Base-by-base conservation (phyloP, 2,797 vertebrate genomes). In the Sciaenops ocellatus region DNA sequence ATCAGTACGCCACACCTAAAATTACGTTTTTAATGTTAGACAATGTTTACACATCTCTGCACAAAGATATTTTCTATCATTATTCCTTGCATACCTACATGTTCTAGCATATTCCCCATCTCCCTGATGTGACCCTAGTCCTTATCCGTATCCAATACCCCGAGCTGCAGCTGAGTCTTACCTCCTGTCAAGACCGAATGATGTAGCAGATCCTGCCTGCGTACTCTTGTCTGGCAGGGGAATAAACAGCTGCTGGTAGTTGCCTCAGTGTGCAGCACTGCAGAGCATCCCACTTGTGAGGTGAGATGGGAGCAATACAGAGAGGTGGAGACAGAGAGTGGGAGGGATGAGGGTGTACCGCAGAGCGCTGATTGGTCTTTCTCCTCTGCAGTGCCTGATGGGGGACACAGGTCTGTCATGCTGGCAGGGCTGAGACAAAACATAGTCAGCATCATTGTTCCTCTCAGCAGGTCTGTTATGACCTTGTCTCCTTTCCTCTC, bases 341-440 rank as follows among this genome's bases (percentile, higher is more conserved):
- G 82, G 90, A 83, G 89, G 89, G 86, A 79, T 24, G 52, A 83
- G 20, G 76, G 69, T 44, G 61, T 72, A 56, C 50, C 26, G 41
- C 52, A 83, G 78, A 64, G 15, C n/a, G 66, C 85, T 93, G 92
- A 93, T 93, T 93, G 44, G 88, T 66, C 79, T 57, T 15, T 75
- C 76, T 85, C 83, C 79, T 87, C 92, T 93, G 90, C 92, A 92
- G 87, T 87, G 73, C 20, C 79, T 83, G 84, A 85, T 1, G 9
- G 76, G 84, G 57, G 76, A 71, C 30, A 57, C 38, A 13, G 47
- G 63, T 18, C 1, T 22, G 26, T 26, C 13, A 63, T 16, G 28
- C 11, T 22, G 67, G 26, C 50, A 66, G 70, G 15, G 22, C 75
- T 34, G 63, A 59, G 28, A 62, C 28, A 72, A 78, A 84, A 80